These are phyloP conservation scores for Chaitophorus viminalis DNA, from an alignment of 2,888 invertebrate genomes.

Conservation along the genomic window DNA sequence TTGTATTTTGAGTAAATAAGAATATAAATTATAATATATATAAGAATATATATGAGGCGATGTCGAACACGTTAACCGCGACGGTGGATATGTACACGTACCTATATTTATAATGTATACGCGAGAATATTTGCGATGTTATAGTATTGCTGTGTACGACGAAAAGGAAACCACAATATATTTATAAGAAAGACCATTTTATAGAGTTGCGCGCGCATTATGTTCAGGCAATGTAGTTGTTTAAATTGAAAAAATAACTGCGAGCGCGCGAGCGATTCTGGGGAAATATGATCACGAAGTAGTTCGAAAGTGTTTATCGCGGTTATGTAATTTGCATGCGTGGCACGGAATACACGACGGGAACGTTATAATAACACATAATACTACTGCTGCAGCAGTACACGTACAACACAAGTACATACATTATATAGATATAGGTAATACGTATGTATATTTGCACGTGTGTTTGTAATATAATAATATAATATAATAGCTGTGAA, in stretches of 20 bases:
- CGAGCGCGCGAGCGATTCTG: slow-evolving; percentile 26
- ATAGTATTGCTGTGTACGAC: neutral
- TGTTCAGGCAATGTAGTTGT: neutral
- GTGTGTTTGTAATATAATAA: neutral
- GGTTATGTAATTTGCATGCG: slow-evolving; percentile 43
- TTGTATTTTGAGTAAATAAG: no score
- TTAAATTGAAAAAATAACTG: neutral
- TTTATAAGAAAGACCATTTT: no score
- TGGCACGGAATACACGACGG: slow-evolving; percentile 28
- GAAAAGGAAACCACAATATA: neutral
- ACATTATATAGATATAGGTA: neutral
- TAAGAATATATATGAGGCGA: no score
- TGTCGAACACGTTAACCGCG: no score
- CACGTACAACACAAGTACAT: neutral
- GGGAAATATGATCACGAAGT: slow-evolving; percentile 49
- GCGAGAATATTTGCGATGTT: no score
- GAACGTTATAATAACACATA: neutral
- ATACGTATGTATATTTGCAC: neutral
- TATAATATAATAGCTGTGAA: neutral
- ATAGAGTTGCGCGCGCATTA: neutral
- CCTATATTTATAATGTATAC: no score
- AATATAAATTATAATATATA: no score
- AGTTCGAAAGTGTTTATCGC: slow-evolving; percentile 45
- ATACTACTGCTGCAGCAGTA: neutral
- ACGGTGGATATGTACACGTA: no score